Conservation (phyloP, 2,888 invertebrate genomes). For the Eristalis intricaria region DNA sequence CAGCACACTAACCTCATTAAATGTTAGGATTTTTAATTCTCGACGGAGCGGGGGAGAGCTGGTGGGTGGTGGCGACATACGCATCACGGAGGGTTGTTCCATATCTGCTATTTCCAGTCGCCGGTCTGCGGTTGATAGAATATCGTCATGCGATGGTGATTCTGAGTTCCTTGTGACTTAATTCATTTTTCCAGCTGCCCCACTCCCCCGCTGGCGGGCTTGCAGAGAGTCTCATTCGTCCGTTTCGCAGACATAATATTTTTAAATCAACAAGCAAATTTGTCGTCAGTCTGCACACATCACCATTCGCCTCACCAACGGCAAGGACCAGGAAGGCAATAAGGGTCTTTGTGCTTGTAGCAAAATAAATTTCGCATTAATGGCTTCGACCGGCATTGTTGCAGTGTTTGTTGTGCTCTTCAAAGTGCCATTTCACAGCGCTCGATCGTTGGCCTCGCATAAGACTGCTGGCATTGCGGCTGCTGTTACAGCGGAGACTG, state of each 20-base stretch:
- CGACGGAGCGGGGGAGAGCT: constrained; percentile 10
- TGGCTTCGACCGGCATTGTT: constrained; percentile 38
- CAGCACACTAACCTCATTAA: constrained; percentile 65
- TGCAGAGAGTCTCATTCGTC: no score
- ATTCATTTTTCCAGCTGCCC: no score
- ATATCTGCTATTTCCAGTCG: not conserved
- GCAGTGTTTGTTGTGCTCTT: constrained; percentile 50
- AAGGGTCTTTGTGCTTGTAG: not conserved
- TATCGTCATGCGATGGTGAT: not conserved
- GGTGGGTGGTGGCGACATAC: not conserved
- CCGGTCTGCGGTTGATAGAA: not conserved
- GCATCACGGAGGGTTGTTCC: not conserved
- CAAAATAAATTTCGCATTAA: constrained; percentile 43
- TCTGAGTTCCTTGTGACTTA: no score
- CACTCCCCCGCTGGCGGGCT: no score
- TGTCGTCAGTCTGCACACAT: no score
- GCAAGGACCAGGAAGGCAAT: not conserved
- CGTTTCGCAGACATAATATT: no score
- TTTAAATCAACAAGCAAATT: no score
- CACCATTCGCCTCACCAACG: no score
- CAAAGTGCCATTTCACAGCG: constrained; percentile 19
- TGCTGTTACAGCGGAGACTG: not conserved
- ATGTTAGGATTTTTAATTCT: constrained; percentile 56
- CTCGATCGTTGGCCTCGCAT: not conserved
- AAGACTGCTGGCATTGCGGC: not conserved